phyloP scores from a whole-genome alignment of 2,113 vertebrate genomes.

The Murina feae region DNA sequence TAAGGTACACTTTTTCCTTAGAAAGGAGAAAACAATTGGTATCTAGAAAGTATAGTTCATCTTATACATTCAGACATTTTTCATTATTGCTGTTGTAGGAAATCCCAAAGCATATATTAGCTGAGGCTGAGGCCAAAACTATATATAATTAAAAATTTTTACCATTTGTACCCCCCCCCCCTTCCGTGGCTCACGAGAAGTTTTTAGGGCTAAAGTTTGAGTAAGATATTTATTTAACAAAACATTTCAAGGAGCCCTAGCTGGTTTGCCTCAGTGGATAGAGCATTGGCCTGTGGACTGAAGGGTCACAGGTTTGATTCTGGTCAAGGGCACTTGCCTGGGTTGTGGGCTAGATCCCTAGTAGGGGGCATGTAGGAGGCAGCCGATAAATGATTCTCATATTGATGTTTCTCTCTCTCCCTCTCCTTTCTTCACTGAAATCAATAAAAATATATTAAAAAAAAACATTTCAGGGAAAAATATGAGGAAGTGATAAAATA shows the following conservation, averaged over 20 bases:
- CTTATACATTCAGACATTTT: neutral
- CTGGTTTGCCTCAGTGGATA: too few species aligned
- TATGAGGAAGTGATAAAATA: neutral
- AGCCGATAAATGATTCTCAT: too few species aligned
- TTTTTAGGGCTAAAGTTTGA: neutral
- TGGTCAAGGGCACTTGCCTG: too few species aligned
- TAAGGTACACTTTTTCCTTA: neutral
- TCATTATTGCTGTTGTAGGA: neutral
- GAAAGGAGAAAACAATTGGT: neutral
- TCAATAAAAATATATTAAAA: too few species aligned
- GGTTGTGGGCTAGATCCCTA: too few species aligned
- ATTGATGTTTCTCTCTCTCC: too few species aligned
- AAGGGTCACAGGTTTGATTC: too few species aligned
- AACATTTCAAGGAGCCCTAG: neutral
- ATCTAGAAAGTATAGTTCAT: neutral
- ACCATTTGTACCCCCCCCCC: neutral
- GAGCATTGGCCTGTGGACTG: too few species aligned
- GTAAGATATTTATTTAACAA: neutral
- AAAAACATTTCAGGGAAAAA: neutral
- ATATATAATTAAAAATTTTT: neutral
- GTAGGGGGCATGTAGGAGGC: too few species aligned
- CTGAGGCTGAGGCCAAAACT: neutral
- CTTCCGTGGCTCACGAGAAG: neutral
- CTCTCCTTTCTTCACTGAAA: too few species aligned
- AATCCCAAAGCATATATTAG: neutral